Base-by-base conservation (phyloP, 2,888 invertebrate genomes). In the Sminthurinus aureus region DNA sequence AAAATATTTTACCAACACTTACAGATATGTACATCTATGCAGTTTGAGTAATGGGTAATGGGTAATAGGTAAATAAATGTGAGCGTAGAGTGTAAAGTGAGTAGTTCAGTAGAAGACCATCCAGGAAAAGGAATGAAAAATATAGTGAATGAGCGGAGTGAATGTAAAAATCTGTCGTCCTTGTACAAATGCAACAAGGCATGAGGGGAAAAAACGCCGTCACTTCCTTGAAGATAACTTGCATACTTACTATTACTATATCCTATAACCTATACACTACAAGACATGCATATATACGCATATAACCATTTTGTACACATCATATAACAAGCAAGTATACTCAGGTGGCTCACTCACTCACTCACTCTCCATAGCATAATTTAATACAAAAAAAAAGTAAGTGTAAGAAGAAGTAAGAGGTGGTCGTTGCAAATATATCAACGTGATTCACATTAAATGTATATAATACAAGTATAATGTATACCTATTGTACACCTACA, bases 141-240 rank as follows among this genome's bases (percentile, higher is more conserved):
- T 84, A 38, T 38, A 84, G 78, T 71, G 78, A 71, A 77, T 84
- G 79, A 81, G 74, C 78, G 79, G 78, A 84, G 81, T 84, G 84
- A 84, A 81, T 84, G 84, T 78, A 78, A 84, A 69, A 84, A 84
- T 84, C 84, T 84, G 84, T 84, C 84, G 84, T 84, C 84, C 84
- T 84, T 84, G 84, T 81, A 78, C 81, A 78, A 84, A 84, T 81
- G 81, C 84, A 81, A 81, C 83, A 83, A 77, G 81, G 81, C 81
- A 81, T 81, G 74, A 81, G 81, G 81, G 24, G 67, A 69, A 69
- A 80, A 80, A 76, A 81, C 51, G 64, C 74, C 81, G 81, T 81
- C 81, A 81, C 75, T 81, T 81, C 81, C 81, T 81, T 81, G 81
- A 81, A 81, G 81, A 81, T 81, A 69, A 80, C 79, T 67, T 67